Evolutionary conservation across 2,888 invertebrate species (phyloP).

Genomic region (Parelbella ahira): DNA sequence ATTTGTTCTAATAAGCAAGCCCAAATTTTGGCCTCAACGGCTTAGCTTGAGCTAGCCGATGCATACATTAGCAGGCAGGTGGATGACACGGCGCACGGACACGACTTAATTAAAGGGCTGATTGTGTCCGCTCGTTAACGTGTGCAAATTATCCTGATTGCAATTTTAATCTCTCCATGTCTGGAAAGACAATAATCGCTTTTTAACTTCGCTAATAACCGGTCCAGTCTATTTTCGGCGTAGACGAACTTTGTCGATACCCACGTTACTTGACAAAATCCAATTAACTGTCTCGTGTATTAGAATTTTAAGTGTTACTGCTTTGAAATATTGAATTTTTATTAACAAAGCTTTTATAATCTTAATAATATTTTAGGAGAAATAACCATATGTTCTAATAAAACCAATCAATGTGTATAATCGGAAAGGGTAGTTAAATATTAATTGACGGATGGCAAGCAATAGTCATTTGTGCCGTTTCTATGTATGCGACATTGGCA

Average conservation of each 20-base stretch:
- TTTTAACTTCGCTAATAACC: not conserved
- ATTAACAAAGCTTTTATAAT: no score
- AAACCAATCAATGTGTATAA: constrained; percentile 9
- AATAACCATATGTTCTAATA: no score
- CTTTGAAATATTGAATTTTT: no score
- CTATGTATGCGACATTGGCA: constrained; percentile 41
- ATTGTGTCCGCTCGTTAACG: constrained; percentile 16
- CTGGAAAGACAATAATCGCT: not conserved
- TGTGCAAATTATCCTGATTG: constrained; percentile 22
- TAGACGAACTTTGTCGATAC: no score
- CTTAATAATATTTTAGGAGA: no score
- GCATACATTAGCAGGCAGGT: constrained; percentile 41
- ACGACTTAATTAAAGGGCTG: constrained; percentile 17
- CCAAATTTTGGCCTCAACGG: no score
- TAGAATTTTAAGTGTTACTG: no score
- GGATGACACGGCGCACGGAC: constrained; percentile 34
- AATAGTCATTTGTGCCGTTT: constrained; percentile 39
- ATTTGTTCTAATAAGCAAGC: no score
- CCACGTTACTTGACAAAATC: no score
- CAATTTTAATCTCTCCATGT: constrained; percentile 9
- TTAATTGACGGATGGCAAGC: constrained; percentile 48
- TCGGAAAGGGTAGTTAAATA: constrained; percentile 32
- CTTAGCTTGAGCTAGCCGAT: constrained; percentile 11
- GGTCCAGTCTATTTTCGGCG: no score
- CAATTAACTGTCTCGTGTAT: no score